A percentile compares a stretch with the other conserved stretches of the same genome.
These are phyloP conservation scores for Junco hyemalis DNA, from an alignment of 2,113 vertebrate species.

Conservation along the genomic window DNA sequence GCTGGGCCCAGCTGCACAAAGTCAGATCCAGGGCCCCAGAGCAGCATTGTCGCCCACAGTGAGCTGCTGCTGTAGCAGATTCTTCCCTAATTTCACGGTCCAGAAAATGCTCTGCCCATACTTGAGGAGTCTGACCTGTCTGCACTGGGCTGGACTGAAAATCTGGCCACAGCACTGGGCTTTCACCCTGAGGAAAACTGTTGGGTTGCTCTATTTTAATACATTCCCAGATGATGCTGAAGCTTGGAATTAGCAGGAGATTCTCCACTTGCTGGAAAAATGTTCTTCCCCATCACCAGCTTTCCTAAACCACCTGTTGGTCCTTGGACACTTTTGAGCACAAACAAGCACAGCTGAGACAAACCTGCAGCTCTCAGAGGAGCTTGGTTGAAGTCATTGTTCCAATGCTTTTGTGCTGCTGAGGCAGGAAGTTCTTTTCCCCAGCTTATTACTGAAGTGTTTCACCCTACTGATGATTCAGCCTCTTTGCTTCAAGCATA, in stretches of 20 bases:
- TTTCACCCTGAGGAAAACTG: not conserved
- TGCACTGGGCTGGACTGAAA: not conserved
- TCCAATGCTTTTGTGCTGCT: not conserved
- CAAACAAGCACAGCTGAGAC: not conserved
- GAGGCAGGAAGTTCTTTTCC: slow-evolving; percentile 19
- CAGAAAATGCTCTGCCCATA: not conserved
- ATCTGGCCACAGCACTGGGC: too few relatives aligned
- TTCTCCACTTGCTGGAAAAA: not conserved
- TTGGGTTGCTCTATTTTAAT: not conserved
- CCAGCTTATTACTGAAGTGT: not conserved
- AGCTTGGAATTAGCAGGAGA: not conserved
- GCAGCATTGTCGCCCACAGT: not conserved
- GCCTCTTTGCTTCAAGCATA: slow-evolving; percentile 19
- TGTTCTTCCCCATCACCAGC: not conserved
- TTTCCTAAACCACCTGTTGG: not conserved
- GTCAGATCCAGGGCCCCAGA: too few relatives aligned
- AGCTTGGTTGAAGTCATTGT: not conserved
- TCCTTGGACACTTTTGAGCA: not conserved
- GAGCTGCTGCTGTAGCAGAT: not conserved
- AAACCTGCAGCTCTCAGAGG: not conserved
- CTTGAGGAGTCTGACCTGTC: not conserved
- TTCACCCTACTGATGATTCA: slow-evolving; percentile 21
- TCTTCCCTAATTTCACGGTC: rapidly evolving
- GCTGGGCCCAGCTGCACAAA: not conserved
- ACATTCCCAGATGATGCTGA: rapidly evolving